Evolutionary conservation across 2,888 invertebrate genomes (phyloP).

Genomic region (Spisula subtruncata): DNA sequence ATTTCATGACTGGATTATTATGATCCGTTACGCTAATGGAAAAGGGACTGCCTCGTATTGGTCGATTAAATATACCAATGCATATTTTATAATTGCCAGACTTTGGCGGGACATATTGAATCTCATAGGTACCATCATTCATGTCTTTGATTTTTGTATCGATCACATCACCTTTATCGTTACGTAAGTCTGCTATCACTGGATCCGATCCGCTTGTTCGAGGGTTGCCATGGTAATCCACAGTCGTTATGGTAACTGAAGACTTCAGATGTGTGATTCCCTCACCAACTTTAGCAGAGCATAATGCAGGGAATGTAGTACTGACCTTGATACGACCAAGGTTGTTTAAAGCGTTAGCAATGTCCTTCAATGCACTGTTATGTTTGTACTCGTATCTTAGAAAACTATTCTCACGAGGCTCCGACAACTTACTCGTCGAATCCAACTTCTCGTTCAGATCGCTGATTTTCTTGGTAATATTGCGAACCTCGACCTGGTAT

Average conservation of each 20-base stretch:
- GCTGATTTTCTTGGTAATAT: constrained; percentile 95
- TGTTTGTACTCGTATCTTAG: constrained; percentile 92
- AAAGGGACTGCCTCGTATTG: constrained; percentile 94
- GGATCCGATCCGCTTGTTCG: constrained; percentile 95
- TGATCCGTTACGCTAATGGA: constrained; percentile 92
- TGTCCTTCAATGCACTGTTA: constrained; percentile 83
- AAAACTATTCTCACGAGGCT: constrained; percentile 97
- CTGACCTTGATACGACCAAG: constrained; percentile 93
- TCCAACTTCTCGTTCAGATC: constrained; percentile 95
- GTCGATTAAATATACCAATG: constrained; percentile 94
- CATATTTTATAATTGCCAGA: constrained; percentile 88
- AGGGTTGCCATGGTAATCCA: constrained; percentile 96
- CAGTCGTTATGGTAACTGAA: constrained; percentile 88
- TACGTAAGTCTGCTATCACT: constrained; percentile 91
- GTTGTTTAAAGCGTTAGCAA: constrained; percentile 83
- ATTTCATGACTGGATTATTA: constrained; percentile 92
- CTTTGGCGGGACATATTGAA: constrained; percentile 89
- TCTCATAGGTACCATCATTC: constrained; percentile 94
- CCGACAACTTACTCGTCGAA: constrained; percentile 93
- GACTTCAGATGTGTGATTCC: constrained; percentile 88
- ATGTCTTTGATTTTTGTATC: constrained; percentile 91
- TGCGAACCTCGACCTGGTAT: constrained; percentile 92
- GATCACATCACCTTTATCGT: constrained; percentile 82
- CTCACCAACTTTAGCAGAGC: constrained; percentile 90
- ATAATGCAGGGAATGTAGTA: constrained; percentile 96